Conservation (phyloP, 2,888 invertebrate genomes). For the Stenurella melanura region DNA sequence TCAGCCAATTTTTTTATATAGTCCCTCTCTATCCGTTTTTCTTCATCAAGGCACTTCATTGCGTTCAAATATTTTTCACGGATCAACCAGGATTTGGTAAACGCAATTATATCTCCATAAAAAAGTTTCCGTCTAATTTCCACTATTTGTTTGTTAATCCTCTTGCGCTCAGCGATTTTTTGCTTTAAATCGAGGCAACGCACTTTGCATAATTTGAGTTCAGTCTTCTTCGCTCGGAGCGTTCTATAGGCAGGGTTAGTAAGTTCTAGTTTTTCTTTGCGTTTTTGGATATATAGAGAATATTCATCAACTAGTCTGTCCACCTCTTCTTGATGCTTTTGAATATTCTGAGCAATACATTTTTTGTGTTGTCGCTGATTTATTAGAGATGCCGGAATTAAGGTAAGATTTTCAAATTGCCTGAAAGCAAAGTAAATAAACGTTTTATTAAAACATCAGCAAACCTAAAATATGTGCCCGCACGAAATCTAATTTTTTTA, state of each 20-base stretch:
- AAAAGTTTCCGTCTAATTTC: slow-evolving; percentile 38
- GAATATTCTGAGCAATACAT: slow-evolving; percentile 31
- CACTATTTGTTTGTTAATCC: slow-evolving; percentile 30
- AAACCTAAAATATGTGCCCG: too few relatives aligned
- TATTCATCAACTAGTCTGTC: slow-evolving; percentile 39
- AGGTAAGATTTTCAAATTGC: slow-evolving; percentile 26
- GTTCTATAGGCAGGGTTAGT: slow-evolving; percentile 45
- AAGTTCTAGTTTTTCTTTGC: slow-evolving; percentile 38
- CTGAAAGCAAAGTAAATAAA: slow-evolving; percentile 30
- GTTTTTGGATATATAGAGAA: slow-evolving; percentile 25
- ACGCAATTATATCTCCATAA: slow-evolving; percentile 38
- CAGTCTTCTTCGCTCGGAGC: slow-evolving; percentile 40
- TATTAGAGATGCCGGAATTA: slow-evolving; percentile 40
- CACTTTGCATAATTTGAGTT: slow-evolving; percentile 40
- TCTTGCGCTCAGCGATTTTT: slow-evolving; percentile 29
- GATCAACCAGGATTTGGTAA: slow-evolving; percentile 45
- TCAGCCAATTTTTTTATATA: slow-evolving; percentile 39
- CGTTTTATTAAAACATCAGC: too few relatives aligned
- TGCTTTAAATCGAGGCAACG: slow-evolving; percentile 38
- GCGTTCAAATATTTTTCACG: slow-evolving; percentile 30
- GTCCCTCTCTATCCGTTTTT: slow-evolving; percentile 33
- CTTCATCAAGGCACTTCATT: slow-evolving; percentile 20
- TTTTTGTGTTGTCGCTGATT: slow-evolving; percentile 38
- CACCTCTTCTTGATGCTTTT: slow-evolving; percentile 38
- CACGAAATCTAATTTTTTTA: too few relatives aligned